Conservation (phyloP, 2,797 vertebrate species). For the Microctenopoma steveboyesi region DNA sequence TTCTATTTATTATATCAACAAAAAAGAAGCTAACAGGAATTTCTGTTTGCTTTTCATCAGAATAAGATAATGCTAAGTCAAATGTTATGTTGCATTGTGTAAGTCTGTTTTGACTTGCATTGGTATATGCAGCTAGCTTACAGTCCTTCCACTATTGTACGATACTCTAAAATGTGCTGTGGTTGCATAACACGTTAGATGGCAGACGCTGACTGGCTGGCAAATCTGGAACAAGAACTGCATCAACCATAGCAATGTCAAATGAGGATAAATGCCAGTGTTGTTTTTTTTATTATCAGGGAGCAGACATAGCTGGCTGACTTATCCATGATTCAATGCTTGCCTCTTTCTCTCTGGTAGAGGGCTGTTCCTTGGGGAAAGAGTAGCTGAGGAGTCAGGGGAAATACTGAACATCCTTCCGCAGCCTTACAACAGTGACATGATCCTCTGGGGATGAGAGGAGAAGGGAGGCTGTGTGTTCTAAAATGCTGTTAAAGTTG, state of each 20-base stretch:
- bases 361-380: slow-evolving; percentile 40
- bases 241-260: slow-evolving; percentile 61
- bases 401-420: slow-evolving; percentile 65
- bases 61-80: not conserved
- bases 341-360: slow-evolving; percentile 42
- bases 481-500: slow-evolving; percentile 43
- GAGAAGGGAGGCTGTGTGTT: slow-evolving; percentile 35
- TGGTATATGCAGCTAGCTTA: not conserved
- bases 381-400: slow-evolving; percentile 54
- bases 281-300: slow-evolving; percentile 10
- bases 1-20: too few relatives aligned
- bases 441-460: slow-evolving; percentile 42
- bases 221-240: slow-evolving; percentile 49
- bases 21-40: too few relatives aligned
- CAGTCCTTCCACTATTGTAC: slow-evolving; percentile 12
- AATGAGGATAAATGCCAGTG: slow-evolving; percentile 61
- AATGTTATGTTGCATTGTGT: not conserved
- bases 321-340: slow-evolving; percentile 68
- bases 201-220: slow-evolving; percentile 36
- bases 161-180: slow-evolving; percentile 36
- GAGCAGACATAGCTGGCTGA: slow-evolving; percentile 52
- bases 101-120: slow-evolving; percentile 11
- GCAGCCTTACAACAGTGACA: slow-evolving; percentile 44
- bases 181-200: slow-evolving; percentile 50
- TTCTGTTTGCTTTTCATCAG: not conserved